Base-by-base conservation (phyloP, 2,797 vertebrate species). In the Melanitta fusca region DNA sequence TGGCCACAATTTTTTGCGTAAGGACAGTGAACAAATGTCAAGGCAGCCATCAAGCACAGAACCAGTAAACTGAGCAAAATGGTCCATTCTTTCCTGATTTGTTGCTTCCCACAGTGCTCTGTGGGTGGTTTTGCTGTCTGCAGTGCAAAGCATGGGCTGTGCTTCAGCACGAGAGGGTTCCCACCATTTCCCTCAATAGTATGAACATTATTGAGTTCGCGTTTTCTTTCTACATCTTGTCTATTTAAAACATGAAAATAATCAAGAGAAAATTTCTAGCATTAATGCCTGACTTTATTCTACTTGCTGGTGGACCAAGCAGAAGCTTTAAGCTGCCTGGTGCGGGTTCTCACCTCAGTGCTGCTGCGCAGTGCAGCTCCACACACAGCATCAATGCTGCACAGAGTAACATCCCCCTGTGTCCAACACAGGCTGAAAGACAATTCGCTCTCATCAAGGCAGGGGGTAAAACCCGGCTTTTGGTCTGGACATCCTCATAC, bases 401-500 rank as follows among this genome's bases (percentile, higher is more conserved):
- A 34, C 6, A 12, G 56, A 58, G 21, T 16, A 27, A 34, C 3
- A 4, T 17, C 41, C 39, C 10, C 1, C 25, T 5, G 41, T n/a
- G 43, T 21, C 15, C 34, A 32, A 16, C 2, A 10, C 57, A 24
- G 47, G 47, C 22, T 49, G 19, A 30, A 36, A 53, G 22, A 53
- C 60, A 64, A 62, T 38, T 20, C 10, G 7, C 25, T 64, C 22
- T 19, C 32, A 34, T n/a, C 19, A 12, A 21, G 36, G 11, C 27
- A 53, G 17, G 5, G 47, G 18, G 36, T 18, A 49, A 25, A 49
- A 36, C 17, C 47, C 12, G 10, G 17, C 60, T 36, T 41, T 21
- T 6, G 47, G 28, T 41, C n/a, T 2, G 8, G 11, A 6, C 24
- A 16, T 8, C 32, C 28, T 15, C 7, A 0, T 7, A 5, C 6